A percentile compares a stretch with the other conserved stretches of the same genome.
phyloP scores from a whole-genome alignment of 2,113 vertebrate genomes.

The Pomatorhinus ruficollis region DNA sequence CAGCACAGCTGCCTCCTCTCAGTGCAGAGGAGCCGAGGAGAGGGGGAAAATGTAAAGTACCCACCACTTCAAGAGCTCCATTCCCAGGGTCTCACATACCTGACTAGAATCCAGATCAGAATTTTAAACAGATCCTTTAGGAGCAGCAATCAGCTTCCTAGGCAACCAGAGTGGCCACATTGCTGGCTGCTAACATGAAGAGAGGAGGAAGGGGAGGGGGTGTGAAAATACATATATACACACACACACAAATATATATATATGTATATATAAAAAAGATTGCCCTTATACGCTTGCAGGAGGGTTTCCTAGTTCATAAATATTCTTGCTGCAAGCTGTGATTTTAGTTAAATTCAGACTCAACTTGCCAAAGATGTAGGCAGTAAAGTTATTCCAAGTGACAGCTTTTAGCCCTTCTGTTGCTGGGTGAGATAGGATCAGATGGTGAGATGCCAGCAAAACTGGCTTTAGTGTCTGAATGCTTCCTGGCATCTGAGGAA shows the following conservation, averaged over 20 bases:
- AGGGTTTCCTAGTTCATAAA: constrained; percentile 50
- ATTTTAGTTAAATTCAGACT: constrained; percentile 40
- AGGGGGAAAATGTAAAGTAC: not conserved
- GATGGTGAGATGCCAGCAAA: not conserved
- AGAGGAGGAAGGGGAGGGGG: not conserved
- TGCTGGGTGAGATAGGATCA: not conserved
- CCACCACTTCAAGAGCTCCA: constrained; percentile 7
- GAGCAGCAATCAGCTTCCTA: constrained; percentile 60
- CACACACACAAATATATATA: not conserved
- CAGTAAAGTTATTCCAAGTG: constrained; percentile 5
- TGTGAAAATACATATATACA: not conserved
- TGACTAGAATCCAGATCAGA: constrained; percentile 45
- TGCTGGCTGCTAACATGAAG: constrained; percentile 15
- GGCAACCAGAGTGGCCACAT: constrained; percentile 41
- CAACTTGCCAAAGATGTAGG: not conserved
- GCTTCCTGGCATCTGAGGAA: not conserved
- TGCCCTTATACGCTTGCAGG: not conserved
- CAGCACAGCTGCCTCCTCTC: constrained; percentile 50
- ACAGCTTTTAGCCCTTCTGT: constrained; percentile 44
- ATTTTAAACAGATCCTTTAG: constrained; percentile 57
- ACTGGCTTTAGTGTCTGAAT: not conserved
- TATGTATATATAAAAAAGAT: not conserved
- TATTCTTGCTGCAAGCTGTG: constrained; percentile 27
- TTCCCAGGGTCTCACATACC: constrained; percentile 38
- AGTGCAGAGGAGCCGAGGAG: not conserved